Evolutionary conservation across 2,888 invertebrate species (phyloP).

Genomic region (Adelphocoris suturalis): DNA sequence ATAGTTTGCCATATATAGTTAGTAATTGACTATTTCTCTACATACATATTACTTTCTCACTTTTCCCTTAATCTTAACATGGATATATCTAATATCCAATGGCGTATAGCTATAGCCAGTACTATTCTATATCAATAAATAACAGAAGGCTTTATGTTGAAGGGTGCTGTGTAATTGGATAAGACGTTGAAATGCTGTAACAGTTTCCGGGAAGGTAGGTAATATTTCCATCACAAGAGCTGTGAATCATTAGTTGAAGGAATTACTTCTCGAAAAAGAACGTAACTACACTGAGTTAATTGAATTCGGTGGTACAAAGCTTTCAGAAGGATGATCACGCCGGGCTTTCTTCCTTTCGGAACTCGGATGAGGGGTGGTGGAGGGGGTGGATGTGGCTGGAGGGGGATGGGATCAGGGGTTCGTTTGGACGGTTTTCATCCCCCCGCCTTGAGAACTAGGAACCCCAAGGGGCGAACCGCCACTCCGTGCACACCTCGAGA

Average conservation of each 20-base stretch:
- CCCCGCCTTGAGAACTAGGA: not conserved
- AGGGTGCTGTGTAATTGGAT: too few relatives aligned
- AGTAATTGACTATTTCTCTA: too few relatives aligned
- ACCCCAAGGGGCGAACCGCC: not conserved
- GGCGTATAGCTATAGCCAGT: too few relatives aligned
- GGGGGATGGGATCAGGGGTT: not conserved
- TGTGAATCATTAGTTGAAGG: not conserved
- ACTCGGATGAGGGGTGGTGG: not conserved
- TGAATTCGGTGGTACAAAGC: constrained; percentile 41
- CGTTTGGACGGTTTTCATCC: constrained; percentile 43
- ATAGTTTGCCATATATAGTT: too few relatives aligned
- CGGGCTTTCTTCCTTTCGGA: not conserved
- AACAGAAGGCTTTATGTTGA: too few relatives aligned
- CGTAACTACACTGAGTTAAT: constrained; percentile 3
- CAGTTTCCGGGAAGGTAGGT: too few relatives aligned
- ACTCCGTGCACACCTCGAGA: not conserved
- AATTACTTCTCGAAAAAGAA: not conserved
- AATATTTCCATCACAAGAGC: constrained; percentile 1
- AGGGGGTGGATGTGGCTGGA: not conserved
- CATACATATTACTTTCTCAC: too few relatives aligned
- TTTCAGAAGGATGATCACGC: constrained; percentile 17
- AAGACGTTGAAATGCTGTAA: too few relatives aligned
- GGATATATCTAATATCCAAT: too few relatives aligned
- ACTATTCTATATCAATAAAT: too few relatives aligned
- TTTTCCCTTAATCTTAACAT: too few relatives aligned